phyloP scores from a whole-genome alignment of 30 jellyfish, hydroid and myxozoan species.

The Aurelia sp. region DNA sequence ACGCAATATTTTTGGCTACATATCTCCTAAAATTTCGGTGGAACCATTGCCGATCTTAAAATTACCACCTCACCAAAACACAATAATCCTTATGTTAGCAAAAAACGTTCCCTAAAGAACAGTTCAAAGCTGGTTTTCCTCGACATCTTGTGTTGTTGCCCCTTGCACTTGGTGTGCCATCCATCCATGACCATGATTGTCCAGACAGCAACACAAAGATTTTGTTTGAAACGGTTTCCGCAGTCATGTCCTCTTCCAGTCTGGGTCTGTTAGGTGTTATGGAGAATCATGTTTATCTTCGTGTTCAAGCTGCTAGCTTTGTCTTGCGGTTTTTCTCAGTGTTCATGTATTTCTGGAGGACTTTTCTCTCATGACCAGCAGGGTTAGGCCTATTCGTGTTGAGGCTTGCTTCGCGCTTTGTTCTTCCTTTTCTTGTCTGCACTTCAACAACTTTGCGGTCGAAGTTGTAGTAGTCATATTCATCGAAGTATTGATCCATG shows the following conservation, averaged over 20 bases:
- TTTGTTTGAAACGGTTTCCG: too few relatives aligned
- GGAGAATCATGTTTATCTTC: neutral
- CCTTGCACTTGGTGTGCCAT: too few relatives aligned
- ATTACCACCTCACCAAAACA: too few relatives aligned
- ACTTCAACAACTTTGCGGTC: slow-evolving; percentile 86
- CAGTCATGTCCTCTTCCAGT: neutral
- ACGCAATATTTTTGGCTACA: too few relatives aligned
- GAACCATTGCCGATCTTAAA: too few relatives aligned
- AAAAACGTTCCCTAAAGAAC: too few relatives aligned
- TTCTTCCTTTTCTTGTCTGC: slow-evolving; percentile 87
- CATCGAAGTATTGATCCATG: slow-evolving; percentile 95
- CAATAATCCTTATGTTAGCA: too few relatives aligned
- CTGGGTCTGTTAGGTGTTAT: neutral
- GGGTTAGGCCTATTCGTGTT: slow-evolving; percentile 93
- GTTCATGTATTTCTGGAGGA: slow-evolving; percentile 76
- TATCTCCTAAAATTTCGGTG: too few relatives aligned
- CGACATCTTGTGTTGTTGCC: too few relatives aligned
- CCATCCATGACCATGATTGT: too few relatives aligned
- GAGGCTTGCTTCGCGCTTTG: slow-evolving; percentile 86
- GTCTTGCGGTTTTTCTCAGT: slow-evolving; percentile 74
- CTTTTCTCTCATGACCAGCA: slow-evolving; percentile 96
- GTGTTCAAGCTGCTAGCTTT: slow-evolving; percentile 27
- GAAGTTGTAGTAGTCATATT: slow-evolving; percentile 92
- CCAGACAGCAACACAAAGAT: too few relatives aligned
- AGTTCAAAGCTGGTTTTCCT: too few relatives aligned